A percentile compares a stretch with the other conserved stretches of the same genome.
phyloP scores from a whole-genome alignment of 2,113 vertebrate genomes.

The Leptocoma aspasia region DNA sequence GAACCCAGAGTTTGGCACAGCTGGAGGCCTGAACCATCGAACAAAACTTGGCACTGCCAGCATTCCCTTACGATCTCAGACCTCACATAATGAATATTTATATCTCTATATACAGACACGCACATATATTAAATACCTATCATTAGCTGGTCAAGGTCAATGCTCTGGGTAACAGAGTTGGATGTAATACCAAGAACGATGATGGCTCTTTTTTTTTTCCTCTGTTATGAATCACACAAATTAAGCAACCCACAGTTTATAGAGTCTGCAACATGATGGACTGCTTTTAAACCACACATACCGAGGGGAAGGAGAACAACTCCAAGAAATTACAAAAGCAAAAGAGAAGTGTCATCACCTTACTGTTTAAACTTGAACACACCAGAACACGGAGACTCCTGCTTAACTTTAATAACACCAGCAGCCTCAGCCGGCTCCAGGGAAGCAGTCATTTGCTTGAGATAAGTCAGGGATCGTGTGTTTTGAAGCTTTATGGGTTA shows the following conservation, averaged over 20 bases:
- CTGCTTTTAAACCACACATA: constrained; percentile 47
- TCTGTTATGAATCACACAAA: constrained; percentile 30
- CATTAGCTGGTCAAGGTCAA: constrained; percentile 56
- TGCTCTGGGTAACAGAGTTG: constrained; percentile 16
- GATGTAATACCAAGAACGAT: constrained; percentile 18
- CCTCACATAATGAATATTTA: constrained; percentile 60
- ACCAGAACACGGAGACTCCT: background rate
- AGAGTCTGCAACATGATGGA: constrained; percentile 27
- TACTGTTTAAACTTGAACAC: constrained; percentile 34
- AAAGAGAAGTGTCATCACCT: constrained; percentile 49
- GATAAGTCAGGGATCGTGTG: background rate
- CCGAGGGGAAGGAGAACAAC: constrained; percentile 14
- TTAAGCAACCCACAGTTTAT: constrained; percentile 32
- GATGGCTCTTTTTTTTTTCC: background rate
- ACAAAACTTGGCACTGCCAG: constrained; percentile 49
- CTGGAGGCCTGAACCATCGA: constrained; percentile 13
- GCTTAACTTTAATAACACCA: constrained; percentile 40
- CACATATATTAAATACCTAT: constrained; percentile 48
- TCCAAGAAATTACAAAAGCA: constrained; percentile 35
- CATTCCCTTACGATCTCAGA: background rate
- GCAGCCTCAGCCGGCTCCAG: background rate
- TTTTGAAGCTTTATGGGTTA: constrained; percentile 8
- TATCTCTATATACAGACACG: background rate
- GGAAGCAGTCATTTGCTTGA: constrained; percentile 21
- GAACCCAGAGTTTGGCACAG: constrained; percentile 48